Evolutionary conservation across 1,140 invertebrate genomes (phyloP).

Genomic region (Hermatobates lingyangjiaoensis): DNA sequence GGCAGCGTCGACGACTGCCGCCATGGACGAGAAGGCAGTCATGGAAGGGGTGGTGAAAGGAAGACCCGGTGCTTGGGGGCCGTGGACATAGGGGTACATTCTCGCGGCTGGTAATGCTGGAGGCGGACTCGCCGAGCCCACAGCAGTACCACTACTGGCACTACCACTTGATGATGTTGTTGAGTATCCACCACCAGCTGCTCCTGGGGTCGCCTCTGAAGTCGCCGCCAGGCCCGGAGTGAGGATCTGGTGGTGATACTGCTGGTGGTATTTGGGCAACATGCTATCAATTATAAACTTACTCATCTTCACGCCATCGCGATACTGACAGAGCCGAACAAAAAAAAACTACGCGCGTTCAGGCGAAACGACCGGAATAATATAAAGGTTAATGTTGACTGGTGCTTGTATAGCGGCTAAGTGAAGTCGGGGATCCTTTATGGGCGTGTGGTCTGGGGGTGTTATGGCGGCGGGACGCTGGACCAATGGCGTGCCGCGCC

Average conservation of each 20-base stretch:
- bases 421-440: conserved; percentile 1
- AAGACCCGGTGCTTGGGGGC: conserved; percentile 34
- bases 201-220: conserved; percentile 23
- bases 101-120: conserved; percentile 23
- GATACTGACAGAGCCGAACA: neutral
- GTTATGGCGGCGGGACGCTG: neutral
- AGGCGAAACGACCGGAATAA: neutral
- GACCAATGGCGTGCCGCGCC: neutral
- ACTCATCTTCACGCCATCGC: conserved; percentile 24
- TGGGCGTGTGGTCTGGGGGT: neutral
- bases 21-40: conserved; percentile 40
- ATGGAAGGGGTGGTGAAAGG: conserved; percentile 49
- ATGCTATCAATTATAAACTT: conserved; percentile 94
- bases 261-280: conserved; percentile 81
- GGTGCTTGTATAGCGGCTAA: neutral
- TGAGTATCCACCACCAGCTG: too few species aligned
- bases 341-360: neutral
- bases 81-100: conserved; percentile 31
- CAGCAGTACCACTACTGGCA: conserved; percentile 24
- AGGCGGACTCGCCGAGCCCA: conserved; percentile 25
- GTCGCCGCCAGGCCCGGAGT: conserved; percentile 27
- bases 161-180: conserved; percentile 24
- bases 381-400: conserved; percentile 1
- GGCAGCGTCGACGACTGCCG: conserved; percentile 36
- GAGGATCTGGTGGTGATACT: conserved; percentile 44